Conservation (phyloP, 2,888 invertebrate genomes). For the Oscheius myriophilus region DNA sequence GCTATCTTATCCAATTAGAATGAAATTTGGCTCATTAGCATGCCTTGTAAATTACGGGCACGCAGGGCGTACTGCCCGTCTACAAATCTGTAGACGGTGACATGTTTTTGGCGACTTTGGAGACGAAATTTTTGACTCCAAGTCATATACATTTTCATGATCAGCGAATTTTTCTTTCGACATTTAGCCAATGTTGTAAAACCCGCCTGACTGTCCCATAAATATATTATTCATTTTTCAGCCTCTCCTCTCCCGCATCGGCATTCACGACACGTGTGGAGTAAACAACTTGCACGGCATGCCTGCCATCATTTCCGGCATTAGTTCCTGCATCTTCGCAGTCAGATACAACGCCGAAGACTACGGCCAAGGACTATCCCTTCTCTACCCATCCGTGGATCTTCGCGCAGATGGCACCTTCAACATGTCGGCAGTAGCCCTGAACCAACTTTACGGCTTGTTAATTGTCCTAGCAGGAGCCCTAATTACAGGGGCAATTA, state of each 20-base stretch:
- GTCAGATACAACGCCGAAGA: slow-evolving; percentile 27
- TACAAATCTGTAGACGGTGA: too few species aligned
- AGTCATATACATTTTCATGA: too few species aligned
- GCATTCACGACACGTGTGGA: slow-evolving; percentile 70
- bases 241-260: slow-evolving; percentile 81
- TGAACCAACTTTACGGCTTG: slow-evolving; percentile 82
- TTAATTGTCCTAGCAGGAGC: slow-evolving; percentile 80
- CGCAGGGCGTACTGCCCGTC: too few species aligned
- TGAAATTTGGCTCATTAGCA: too few species aligned
- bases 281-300: slow-evolving; percentile 55
- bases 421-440: slow-evolving; percentile 81
- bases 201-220: too few species aligned
- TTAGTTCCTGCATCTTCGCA: slow-evolving; percentile 35
- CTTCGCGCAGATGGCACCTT: neutral
- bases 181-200: too few species aligned
- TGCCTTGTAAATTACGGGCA: too few species aligned
- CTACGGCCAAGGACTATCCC: slow-evolving; percentile 33
- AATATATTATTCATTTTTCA: too few species aligned
- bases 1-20: too few species aligned
- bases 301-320: slow-evolving; percentile 44
- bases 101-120: too few species aligned
- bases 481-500: slow-evolving; percentile 80
- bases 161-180: too few species aligned
- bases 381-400: slow-evolving; percentile 45
- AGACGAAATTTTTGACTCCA: too few species aligned